These are phyloP conservation scores for Potorous gilbertii DNA, from an alignment of 2,797 vertebrate species.

Conservation along the genomic window DNA sequence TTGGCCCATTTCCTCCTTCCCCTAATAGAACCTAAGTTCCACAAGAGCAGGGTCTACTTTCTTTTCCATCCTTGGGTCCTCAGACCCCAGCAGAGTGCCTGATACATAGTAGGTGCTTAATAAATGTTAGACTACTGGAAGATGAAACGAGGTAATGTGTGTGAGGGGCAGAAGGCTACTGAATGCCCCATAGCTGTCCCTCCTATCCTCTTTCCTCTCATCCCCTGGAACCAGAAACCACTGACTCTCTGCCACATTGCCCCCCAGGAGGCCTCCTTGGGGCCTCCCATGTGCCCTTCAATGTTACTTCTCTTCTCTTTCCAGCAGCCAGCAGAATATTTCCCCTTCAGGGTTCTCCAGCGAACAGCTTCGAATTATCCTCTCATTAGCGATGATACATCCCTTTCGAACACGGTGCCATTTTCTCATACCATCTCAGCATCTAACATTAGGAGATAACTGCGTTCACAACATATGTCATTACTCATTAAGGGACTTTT, in stretches of 20 bases:
- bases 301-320: constrained; percentile 44
- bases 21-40: neutral
- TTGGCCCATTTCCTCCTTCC: neutral
- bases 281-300: constrained; percentile 23
- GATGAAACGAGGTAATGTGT: neutral
- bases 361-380: constrained; percentile 92
- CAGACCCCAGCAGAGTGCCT: neutral
- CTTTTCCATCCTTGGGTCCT: neutral
- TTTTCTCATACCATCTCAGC: constrained; percentile 90
- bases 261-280: neutral
- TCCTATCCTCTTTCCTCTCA: neutral
- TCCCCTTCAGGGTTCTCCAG: constrained; percentile 83
- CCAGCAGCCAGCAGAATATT: constrained; percentile 60
- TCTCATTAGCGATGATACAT: constrained; percentile 97
- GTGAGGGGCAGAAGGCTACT: neutral
- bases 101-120: neutral
- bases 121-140: neutral
- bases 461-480: constrained; percentile 98
- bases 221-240: neutral
- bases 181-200: neutral
- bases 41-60: neutral
- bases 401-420: constrained; percentile 94
- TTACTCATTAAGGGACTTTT: constrained; percentile 97
- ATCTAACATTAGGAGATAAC: constrained; percentile 96
- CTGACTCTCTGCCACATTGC: constrained; percentile 18